phyloP scores from a whole-genome alignment of 2,888 invertebrate species.

The Falcaria lacertinaria region DNA sequence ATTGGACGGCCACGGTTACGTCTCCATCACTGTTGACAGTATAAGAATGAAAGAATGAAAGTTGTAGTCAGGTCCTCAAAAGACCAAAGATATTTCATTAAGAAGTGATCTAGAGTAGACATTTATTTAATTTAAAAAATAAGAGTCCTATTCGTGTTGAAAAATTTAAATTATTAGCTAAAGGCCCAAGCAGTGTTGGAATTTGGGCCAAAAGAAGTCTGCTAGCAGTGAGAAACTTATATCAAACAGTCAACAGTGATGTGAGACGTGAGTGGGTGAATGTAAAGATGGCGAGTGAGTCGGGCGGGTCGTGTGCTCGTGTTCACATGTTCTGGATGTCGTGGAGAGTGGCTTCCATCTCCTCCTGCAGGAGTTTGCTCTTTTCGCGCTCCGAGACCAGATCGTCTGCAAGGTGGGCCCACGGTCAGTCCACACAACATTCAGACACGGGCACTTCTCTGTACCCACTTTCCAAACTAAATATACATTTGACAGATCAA shows the following conservation, averaged over 20 bases:
- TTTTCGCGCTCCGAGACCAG: constrained; percentile 96
- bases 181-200: too few species aligned
- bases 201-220: too few species aligned
- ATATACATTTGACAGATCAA: constrained; percentile 15
- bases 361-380: constrained; percentile 97
- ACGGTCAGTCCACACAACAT: constrained; percentile 66
- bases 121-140: too few species aligned
- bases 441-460: neutral
- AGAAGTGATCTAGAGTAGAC: too few species aligned
- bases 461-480: neutral
- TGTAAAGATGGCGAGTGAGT: constrained; percentile 24
- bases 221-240: too few species aligned
- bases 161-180: too few species aligned
- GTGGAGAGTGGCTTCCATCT: constrained; percentile 99
- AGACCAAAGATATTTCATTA: too few species aligned
- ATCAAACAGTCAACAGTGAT: constrained; percentile 21
- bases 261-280: constrained; percentile 5
- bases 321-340: constrained; percentile 99
- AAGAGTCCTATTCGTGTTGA: too few species aligned
- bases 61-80: too few species aligned
- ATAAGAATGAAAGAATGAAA: too few species aligned
- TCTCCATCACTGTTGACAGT: neutral
- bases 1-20: neutral
- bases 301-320: constrained; percentile 42
- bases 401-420: constrained; percentile 89